Base-by-base conservation (phyloP, 1,140 invertebrate species). In the Drosophila baimaii region DNA sequence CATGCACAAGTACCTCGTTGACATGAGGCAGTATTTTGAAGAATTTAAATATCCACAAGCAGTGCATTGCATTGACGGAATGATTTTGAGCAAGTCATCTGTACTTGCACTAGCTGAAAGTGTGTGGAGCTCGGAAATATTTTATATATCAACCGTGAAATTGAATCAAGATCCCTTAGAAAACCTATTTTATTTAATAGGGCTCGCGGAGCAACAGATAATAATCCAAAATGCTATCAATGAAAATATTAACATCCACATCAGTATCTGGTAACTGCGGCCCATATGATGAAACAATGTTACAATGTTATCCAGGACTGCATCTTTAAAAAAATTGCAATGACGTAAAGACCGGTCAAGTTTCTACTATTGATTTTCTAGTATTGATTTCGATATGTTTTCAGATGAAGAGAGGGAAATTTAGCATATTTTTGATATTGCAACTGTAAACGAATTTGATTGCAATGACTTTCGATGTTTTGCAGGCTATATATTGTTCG, bases 231-330 rank as follows among this genome's bases (percentile, higher is more conserved):
- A 35, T 35, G 37, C 37, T 39, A 9, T 39, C n/a, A 39, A 39
- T 39, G n/a, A 39, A 39, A 39, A 39, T 39, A 39, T 39, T 39
- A 8, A 39, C n/a, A 17, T 39, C 37, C n/a, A 39, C 37, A 39
- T 17, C 37, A 9, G n/a, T 17, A 39, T 39, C 37, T 39, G 37
- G 37, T 17, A 39, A 39, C 17, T 39, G 37, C 17, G 41, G 41
- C 41, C 37, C 19, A 21, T 17, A 43, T 43, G 19, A 43, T 13
- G 41, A 43, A 12, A 43, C 17, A 43, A 43, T 43, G 17, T 19
- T 43, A 43, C 19, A 43, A 19, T 43, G 17, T 43, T 19, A 43
- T 19, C 19, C 41, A 43, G 17, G 41, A 43, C 41, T 21, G 17
- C 17, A 21, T 1, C 17, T 41, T 43, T 19, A 43, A 43, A 21